These are phyloP conservation scores for Scatophagus argus DNA, from an alignment of 2,113 vertebrate species.

Conservation along the genomic window DNA sequence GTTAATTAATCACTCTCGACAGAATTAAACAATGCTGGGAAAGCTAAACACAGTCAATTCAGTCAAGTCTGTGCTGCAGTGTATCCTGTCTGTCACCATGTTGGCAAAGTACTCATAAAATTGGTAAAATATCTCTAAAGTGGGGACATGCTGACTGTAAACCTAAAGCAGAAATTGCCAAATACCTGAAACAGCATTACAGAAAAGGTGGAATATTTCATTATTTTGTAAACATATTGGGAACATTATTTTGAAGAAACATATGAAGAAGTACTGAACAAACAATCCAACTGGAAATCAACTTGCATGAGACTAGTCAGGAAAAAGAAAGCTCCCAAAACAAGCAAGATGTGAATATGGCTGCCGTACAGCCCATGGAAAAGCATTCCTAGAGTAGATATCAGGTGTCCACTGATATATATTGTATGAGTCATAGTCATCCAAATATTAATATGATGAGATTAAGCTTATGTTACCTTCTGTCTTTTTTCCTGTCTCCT, in stretches of 20 bases:
- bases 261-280: not conserved
- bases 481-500: not conserved
- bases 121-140: slow-evolving; percentile 1
- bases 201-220: slow-evolving; percentile 7
- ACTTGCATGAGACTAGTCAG: not conserved
- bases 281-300: not conserved
- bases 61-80: slow-evolving; percentile 45
- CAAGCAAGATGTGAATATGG: not conserved
- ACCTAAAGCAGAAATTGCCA: slow-evolving; percentile 8
- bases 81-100: slow-evolving; percentile 58
- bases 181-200: slow-evolving; percentile 35
- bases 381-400: not conserved
- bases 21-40: slow-evolving; percentile 59
- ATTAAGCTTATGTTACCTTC: no score
- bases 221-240: not conserved
- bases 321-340: not conserved
- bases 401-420: not conserved
- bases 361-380: not conserved
- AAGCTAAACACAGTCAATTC: slow-evolving; percentile 57
- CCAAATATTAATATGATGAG: not conserved
- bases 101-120: slow-evolving; percentile 50
- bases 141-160: slow-evolving; percentile 9
- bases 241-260: not conserved
- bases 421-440: not conserved
- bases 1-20: slow-evolving; percentile 62